Evolutionary conservation across 2,888 invertebrate genomes (phyloP).

Genomic region (Drosophila neonasuta): DNA sequence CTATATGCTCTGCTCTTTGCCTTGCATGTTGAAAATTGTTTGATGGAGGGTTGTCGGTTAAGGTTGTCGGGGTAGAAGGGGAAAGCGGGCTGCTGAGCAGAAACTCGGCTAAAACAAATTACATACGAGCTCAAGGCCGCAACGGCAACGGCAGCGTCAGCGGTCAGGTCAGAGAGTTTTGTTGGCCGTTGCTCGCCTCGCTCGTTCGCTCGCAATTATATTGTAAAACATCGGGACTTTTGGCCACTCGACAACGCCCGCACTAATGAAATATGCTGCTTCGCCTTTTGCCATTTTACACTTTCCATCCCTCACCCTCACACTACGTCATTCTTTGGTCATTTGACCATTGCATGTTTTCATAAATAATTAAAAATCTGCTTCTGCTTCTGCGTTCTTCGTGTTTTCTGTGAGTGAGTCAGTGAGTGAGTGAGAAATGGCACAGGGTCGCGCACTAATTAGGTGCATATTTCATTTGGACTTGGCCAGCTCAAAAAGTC

Average conservation of each 20-base stretch:
- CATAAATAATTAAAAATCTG: constrained; percentile 71
- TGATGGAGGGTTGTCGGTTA: constrained; percentile 16
- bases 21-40: constrained; percentile 68
- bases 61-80: background rate
- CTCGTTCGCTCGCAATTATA: constrained; percentile 57
- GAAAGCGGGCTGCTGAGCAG: background rate
- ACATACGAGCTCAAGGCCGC: constrained; percentile 69
- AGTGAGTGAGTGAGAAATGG: constrained; percentile 41
- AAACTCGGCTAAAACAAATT: constrained; percentile 66
- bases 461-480: constrained; percentile 54
- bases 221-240: constrained; percentile 59
- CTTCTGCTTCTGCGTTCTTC: constrained; percentile 26
- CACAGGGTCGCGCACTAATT: constrained; percentile 67
- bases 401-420: background rate
- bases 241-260: constrained; percentile 51
- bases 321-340: background rate
- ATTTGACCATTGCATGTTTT: constrained; percentile 62
- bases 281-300: constrained; percentile 31
- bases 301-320: background rate
- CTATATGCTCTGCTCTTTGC: constrained; percentile 48
- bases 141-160: constrained; percentile 58
- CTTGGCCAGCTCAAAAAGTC: constrained; percentile 35
- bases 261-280: constrained; percentile 68
- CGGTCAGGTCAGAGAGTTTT: constrained; percentile 63
- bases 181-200: constrained; percentile 39